Evolutionary conservation across 2,888 invertebrate species (phyloP), one percentile per base, ranked within the genome.

Genomic region (Drosophila meridiana): DNA sequence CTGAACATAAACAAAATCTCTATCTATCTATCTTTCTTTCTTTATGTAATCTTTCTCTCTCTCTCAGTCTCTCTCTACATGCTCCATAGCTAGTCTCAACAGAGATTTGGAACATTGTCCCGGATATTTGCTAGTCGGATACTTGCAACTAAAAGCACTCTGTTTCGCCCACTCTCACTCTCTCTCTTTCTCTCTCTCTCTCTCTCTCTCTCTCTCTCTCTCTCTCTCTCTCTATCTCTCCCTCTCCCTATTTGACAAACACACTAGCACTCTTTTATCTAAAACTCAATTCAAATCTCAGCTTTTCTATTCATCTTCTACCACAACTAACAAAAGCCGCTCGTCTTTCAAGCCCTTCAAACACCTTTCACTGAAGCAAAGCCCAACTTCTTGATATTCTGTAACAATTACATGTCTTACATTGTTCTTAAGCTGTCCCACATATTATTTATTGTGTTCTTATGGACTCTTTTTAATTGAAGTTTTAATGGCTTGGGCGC

Each of bases 401-500:
- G 58, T 28, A 45, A 58, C 26, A 45, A 45, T 45, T 58, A 30
- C 47, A 59, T 14, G 58, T 43, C 47, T 47, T 47, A 47, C 36
- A 58, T 58, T 57, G 57, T 32, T 42, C 42, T 32, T 20, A 43
- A 13, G 30, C 42, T 43, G 20, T 4, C 34, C 34, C 45, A 47
- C 36, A 36, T 38, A 59, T 59, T 59, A 47, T 47, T 45, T 45
- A 50, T 45, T 32, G n/a, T 50, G 40, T 40, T 42, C 59, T 40
- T 50, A 34, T 38, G 52, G 43, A 42, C 68, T 38, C 32, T 52
- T 59, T 68, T 45, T 52, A 60, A 68, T 69, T 68, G 45, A 68
- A 69, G 69, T 60, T 69, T 69, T 69, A 53, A 61, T 67, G 34
- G 38, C 38, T 5, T 14, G 20, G 36, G 50, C 26, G 38, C 58